Evolutionary conservation across 2,888 invertebrate genomes (phyloP), one percentile per base, ranked within the genome.

Genomic region (Lithophane leautieri): DNA sequence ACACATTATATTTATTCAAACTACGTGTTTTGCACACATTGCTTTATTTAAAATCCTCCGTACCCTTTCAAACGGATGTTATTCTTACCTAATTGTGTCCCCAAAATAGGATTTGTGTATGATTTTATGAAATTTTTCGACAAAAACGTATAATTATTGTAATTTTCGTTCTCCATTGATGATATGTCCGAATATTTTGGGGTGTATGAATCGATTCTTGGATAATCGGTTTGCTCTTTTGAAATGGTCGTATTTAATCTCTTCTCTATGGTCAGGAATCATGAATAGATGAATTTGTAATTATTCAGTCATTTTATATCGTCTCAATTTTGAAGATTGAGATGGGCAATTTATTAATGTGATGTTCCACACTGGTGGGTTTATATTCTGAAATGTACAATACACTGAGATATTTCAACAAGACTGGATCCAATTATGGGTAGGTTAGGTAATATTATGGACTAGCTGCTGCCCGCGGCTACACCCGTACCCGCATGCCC

Each of bases 1-100:
- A 90, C 95, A 96, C 94, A 94, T 95, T 95, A 92, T 92, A 92
- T 93, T 93, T 91, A 94, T 94, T 92, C 93, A 93, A 89, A 88
- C 76, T 91, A 92, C 73, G 73, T 94, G 93, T 93, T 88, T 85
- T 94, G 94, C 90, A 93, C 95, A 95, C 94, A 93, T 94, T 94
- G 91, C 85, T 78, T 52, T 82, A 79, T 80, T 91, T 83, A 88
- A 89, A 82, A 90, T 89, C 90, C 89, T 89, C 89, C 88, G 89
- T 86, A 92, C 91, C 93, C 93, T 93, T 93, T 91, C 70, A 86
- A 86, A 83, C 93, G 95, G 94, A 95, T 94, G 95, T 95, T 95
- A 93, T 94, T 93, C 92, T 93, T 92, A 73, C 86, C 85, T 90
- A 91, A 92, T 90, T 92, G 92, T 94, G 87, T 89, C 72, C 82